Evolutionary conservation across 2,888 invertebrate species (phyloP).

Genomic region (Pseudococcus jackbeardsleyi): DNA sequence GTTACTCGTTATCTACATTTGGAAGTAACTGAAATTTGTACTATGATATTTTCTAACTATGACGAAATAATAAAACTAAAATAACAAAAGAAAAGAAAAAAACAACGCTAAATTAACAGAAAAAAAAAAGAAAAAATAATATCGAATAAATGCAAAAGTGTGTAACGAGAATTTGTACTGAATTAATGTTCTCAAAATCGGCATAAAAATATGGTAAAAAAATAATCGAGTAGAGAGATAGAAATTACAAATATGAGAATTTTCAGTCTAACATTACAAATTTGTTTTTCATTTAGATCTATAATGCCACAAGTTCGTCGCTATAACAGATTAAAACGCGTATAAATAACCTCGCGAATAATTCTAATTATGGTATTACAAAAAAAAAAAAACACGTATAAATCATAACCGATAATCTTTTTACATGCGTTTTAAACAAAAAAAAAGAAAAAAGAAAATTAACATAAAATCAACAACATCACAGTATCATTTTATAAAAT

Average conservation of each 20-base stretch:
- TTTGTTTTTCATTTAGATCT: constrained; percentile 36
- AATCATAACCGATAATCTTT: constrained; percentile 27
- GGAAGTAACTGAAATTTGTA: constrained; percentile 61
- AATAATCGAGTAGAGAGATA: constrained; percentile 31
- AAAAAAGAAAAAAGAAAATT: constrained; percentile 15
- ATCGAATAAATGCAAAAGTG: constrained; percentile 1
- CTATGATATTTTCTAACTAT: constrained; percentile 49
- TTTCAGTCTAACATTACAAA: constrained; percentile 44
- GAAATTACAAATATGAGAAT: constrained; percentile 33
- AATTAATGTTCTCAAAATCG: neutral
- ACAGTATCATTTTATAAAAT: constrained; percentile 51
- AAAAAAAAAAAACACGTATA: constrained; percentile 24
- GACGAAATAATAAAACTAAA: constrained; percentile 34
- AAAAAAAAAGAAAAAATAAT: constrained; percentile 8
- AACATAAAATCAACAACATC: constrained; percentile 50
- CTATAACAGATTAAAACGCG: constrained; percentile 16
- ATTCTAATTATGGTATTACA: constrained; percentile 37
- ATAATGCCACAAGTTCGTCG: constrained; percentile 22
- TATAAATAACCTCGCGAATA: neutral
- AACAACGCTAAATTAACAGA: constrained; percentile 22
- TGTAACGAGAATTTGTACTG: constrained; percentile 61
- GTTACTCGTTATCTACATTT: constrained; percentile 50
- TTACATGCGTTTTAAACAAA: constrained; percentile 32
- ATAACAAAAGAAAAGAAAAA: constrained; percentile 42
- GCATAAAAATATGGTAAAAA: constrained; percentile 31